Base-by-base conservation (phyloP, 1,140 invertebrate species). In the Yoshiicerus persimilis region DNA sequence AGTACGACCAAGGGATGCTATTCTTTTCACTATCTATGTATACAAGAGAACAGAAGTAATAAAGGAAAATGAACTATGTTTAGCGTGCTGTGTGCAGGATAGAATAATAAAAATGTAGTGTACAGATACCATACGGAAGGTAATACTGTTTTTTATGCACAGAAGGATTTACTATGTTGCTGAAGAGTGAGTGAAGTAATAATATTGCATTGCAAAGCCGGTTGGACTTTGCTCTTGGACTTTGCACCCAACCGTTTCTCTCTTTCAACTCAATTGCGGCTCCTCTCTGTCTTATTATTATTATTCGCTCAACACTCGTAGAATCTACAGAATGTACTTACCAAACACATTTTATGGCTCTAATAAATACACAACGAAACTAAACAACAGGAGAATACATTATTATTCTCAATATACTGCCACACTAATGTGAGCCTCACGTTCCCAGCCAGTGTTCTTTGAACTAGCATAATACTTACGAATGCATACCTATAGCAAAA, bases 181-280 rank as follows among this genome's bases (percentile, higher is more conserved):
- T 70, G 64, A 20, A n/a, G n/a, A 75, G 13, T 16, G n/a, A 80
- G 34, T 80, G 75, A 80, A 80, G 75, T 80, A 80, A 80, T 36
- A 80, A 36, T 34, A 77, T 77, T 77, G 75, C 32, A 80, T 80
- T 34, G 75, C 25, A 23, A 80, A 80, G 75, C 75, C 75, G 30
- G 75, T 80, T 80, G 75, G 75, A 80, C 75, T 80, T 80, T 80
- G 75, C 34, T 80, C 75, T 80, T 80, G 75, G 75, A 80, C 75
- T 80, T 80, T 80, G 75, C 16, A 80, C 75, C 32, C 34, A 23
- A 80, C 75, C 75, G 75, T 80, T 80, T 80, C 75, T 80, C 75
- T 80, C 75, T 80, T 70, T 80, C 75, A 80, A 80, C 75, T 77
- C 70, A 77, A 77, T 36, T 77, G 75, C n/a, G 75, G 75, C 75